Evolutionary conservation across 35 echinoderm and acorn worm species (phyloP).

Genomic region (Stichopus chloronotus): DNA sequence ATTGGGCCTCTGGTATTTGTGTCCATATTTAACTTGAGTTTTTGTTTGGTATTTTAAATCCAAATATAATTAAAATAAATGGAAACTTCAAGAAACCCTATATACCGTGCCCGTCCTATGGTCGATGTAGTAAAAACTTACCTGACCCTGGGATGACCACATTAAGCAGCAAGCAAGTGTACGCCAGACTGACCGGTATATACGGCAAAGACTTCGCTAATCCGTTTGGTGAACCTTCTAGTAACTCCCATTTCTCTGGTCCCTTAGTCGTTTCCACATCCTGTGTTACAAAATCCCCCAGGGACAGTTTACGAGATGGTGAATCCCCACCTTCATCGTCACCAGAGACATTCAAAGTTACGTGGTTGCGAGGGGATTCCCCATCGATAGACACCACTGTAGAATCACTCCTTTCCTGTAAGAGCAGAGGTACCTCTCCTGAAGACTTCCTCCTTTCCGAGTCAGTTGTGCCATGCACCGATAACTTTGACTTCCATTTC

Average conservation of each 20-base stretch:
- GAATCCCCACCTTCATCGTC: not conserved
- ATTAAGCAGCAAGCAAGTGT: conserved; percentile 22
- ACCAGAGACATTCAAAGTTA: not conserved
- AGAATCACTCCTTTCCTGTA: not conserved
- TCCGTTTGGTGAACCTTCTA: not conserved
- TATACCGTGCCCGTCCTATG: too few species aligned
- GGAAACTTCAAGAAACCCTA: too few species aligned
- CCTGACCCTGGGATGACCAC: conserved; percentile 34
- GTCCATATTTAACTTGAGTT: too few species aligned
- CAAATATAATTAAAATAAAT: too few species aligned
- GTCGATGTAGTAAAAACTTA: not conserved
- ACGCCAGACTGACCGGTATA: conserved; percentile 32
- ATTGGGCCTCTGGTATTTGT: too few species aligned
- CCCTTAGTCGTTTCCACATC: not conserved
- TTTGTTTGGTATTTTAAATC: too few species aligned
- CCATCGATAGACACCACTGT: not conserved
- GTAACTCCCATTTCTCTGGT: not conserved
- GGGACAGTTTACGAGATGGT: conserved; percentile 1
- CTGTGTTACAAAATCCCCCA: conserved; percentile 23
- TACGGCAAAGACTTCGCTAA: conserved; percentile 16
- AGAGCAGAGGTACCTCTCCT: not conserved
- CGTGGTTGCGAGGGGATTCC: conserved; percentile 28
- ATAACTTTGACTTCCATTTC: conserved; percentile 41
- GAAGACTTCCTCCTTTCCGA: conserved; percentile 4
- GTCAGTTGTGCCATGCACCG: not conserved